These are phyloP conservation scores for Hermodice carunculata DNA, from an alignment of 2,888 invertebrate species.

Conservation along the genomic window DNA sequence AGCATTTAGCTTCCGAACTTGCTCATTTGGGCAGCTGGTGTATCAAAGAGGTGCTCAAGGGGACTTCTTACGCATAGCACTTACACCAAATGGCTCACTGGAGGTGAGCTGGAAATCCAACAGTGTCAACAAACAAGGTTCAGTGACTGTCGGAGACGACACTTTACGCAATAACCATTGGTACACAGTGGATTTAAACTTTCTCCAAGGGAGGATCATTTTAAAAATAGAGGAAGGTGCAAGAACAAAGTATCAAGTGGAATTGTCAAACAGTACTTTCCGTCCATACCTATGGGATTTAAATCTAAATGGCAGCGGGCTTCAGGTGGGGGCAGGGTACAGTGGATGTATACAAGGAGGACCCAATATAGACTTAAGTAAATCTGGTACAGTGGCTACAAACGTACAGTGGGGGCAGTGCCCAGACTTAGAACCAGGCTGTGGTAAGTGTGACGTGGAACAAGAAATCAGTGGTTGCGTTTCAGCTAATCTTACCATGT, in stretches of 20 bases:
- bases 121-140: too few relatives aligned
- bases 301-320: slow-evolving; percentile 4
- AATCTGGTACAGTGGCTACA: not conserved
- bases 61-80: slow-evolving; percentile 3
- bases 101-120: slow-evolving; percentile 3
- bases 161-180: slow-evolving; percentile 19
- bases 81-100: slow-evolving; percentile 3
- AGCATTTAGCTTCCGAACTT: slow-evolving; percentile 28
- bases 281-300: slow-evolving; percentile 19
- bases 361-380: slow-evolving; percentile 6
- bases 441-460: too few relatives aligned
- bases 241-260: not conserved
- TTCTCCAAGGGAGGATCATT: slow-evolving; percentile 6
- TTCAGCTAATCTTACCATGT: too few relatives aligned
- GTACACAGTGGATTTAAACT: slow-evolving; percentile 21
- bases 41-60: slow-evolving; percentile 16
- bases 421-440: slow-evolving; percentile 14
- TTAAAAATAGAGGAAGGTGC: slow-evolving; percentile 15
- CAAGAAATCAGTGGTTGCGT: too few relatives aligned
- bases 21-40: slow-evolving; percentile 14
- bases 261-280: slow-evolving; percentile 26
- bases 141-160: not conserved
- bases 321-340: slow-evolving; percentile 17
- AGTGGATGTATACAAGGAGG: slow-evolving; percentile 25
- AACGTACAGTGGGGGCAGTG: slow-evolving; percentile 12